phyloP scores from a whole-genome alignment of 2,888 invertebrate species.

The Athrips mouffetella region DNA sequence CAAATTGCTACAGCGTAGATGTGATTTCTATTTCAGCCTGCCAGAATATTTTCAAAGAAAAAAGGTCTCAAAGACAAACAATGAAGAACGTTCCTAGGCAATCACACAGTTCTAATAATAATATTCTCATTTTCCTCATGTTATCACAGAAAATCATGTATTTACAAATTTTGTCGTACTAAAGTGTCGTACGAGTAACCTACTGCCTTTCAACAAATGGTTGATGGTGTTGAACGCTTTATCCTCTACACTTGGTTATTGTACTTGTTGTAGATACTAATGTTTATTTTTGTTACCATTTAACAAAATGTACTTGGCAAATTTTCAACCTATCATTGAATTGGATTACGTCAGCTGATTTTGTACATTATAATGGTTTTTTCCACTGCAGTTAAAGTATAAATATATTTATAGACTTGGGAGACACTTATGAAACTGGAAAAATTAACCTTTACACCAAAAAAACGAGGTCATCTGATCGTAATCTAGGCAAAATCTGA shows the following conservation, averaged over 20 bases:
- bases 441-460: too few species aligned
- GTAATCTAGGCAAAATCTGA: too few species aligned
- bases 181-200: slow-evolving; percentile 67
- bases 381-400: too few species aligned
- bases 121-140: slow-evolving; percentile 69
- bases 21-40: not conserved
- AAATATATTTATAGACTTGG: too few species aligned
- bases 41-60: slow-evolving; percentile 1
- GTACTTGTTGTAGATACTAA: slow-evolving; percentile 21
- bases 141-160: slow-evolving; percentile 80
- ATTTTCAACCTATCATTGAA: not conserved
- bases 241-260: slow-evolving; percentile 43
- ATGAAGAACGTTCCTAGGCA: slow-evolving; percentile 68
- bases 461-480: too few species aligned
- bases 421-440: too few species aligned
- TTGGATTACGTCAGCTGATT: too few species aligned
- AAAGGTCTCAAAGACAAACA: slow-evolving; percentile 54
- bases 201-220: slow-evolving; percentile 64
- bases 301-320: not conserved
- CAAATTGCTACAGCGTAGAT: not conserved
- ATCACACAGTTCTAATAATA: slow-evolving; percentile 76
- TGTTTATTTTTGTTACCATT: not conserved
- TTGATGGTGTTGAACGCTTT: slow-evolving; percentile 52
- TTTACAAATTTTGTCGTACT: slow-evolving; percentile 77
- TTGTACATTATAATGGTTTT: too few species aligned